phyloP scores from a whole-genome alignment of 2,797 vertebrate genomes.

The Menidia menidia region DNA sequence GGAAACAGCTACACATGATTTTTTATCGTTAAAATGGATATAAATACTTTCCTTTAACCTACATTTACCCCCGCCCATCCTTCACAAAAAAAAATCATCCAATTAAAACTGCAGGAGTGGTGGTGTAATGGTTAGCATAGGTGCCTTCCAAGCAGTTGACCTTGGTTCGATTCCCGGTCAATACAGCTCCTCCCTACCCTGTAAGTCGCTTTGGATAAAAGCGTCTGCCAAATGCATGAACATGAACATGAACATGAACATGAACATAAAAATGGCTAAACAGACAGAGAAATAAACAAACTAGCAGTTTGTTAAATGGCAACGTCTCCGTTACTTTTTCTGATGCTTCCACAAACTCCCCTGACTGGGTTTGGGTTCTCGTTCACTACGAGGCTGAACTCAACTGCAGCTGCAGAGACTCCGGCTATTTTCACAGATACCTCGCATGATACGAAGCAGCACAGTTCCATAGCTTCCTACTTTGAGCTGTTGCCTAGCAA shows the following conservation, averaged over 20 bases:
- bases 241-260: too few species aligned
- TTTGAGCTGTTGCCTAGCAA: conserved; percentile 18
- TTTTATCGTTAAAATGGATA: background rate
- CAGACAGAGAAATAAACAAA: background rate
- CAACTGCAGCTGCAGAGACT: background rate
- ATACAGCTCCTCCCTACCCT: too few species aligned
- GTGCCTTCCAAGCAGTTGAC: too few species aligned
- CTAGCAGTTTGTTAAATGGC: background rate
- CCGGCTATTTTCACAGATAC: conserved; percentile 2
- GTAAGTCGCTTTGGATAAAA: too few species aligned
- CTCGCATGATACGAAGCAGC: conserved; percentile 12
- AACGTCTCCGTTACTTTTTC: background rate
- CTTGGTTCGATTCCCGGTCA: too few species aligned
- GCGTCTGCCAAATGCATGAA: too few species aligned
- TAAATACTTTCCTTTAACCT: too few species aligned
- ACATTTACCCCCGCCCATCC: too few species aligned
- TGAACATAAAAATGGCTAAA: background rate
- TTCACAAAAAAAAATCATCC: too few species aligned
- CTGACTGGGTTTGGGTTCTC: background rate
- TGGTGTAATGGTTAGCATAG: too few species aligned
- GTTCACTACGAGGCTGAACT: background rate
- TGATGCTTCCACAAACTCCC: background rate
- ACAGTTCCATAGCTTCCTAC: conserved; percentile 3
- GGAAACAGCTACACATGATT: background rate
- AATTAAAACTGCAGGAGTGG: too few species aligned